A percentile compares a stretch with the other conserved stretches of the same genome.
Conservation (phyloP, 2,113 vertebrate species). For the Lycocorax pyrrhopterus region DNA sequence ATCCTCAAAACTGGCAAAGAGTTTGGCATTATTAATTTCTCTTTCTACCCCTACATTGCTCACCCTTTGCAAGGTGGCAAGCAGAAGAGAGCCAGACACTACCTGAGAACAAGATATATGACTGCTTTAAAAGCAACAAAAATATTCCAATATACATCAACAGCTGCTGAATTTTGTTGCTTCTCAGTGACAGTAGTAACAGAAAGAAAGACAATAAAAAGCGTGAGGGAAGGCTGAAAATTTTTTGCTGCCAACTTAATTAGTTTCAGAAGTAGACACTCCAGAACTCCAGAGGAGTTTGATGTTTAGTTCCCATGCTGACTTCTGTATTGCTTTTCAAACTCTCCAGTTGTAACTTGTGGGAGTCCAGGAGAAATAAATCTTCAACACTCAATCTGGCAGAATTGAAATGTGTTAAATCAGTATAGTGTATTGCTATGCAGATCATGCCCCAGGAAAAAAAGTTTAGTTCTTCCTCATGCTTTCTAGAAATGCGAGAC, state of each 20-base stretch:
- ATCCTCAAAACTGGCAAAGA: not conserved
- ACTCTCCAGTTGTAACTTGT: not conserved
- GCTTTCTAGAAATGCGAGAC: not conserved
- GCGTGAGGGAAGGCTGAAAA: not conserved
- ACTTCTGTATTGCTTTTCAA: not conserved
- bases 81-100: not conserved
- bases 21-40: not conserved
- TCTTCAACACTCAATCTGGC: not conserved
- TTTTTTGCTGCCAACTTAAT: not conserved
- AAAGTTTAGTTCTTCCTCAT: not conserved
- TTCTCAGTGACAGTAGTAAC: not conserved
- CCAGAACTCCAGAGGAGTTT: not conserved
- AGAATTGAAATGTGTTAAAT: not conserved
- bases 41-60: not conserved
- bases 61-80: not conserved
- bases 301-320: not conserved
- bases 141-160: not conserved
- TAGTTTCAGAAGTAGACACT: not conserved
- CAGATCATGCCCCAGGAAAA: not conserved
- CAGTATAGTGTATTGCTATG: not conserved
- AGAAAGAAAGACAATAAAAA: not conserved
- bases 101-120: not conserved
- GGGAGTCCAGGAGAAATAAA: not conserved
- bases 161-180: not conserved
- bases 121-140: not conserved